Conservation (phyloP, 2,888 invertebrate genomes). For the Dolichomitus sp. region DNA sequence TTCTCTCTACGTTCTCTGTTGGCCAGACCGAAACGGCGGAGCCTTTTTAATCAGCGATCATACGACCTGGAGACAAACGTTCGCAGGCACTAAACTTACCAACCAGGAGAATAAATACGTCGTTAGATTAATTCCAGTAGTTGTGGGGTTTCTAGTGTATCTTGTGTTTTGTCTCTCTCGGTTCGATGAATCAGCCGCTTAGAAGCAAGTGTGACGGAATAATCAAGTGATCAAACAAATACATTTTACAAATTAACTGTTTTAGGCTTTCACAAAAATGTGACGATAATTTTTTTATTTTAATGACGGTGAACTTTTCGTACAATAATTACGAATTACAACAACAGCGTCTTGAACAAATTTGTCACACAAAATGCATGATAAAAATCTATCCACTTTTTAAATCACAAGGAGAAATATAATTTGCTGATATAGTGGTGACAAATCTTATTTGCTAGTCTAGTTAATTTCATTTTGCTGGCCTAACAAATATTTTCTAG, state of each 20-base stretch:
- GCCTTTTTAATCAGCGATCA: slow-evolving; percentile 72
- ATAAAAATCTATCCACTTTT: too few relatives aligned
- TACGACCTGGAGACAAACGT: slow-evolving; percentile 58
- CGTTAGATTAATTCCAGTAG: slow-evolving; percentile 65
- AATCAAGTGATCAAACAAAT: not conserved
- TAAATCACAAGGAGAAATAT: too few relatives aligned
- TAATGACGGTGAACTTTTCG: too few relatives aligned
- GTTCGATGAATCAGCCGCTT: not conserved
- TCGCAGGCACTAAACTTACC: slow-evolving; percentile 52
- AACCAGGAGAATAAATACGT: slow-evolving; percentile 64
- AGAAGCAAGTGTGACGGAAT: not conserved
- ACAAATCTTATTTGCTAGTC: too few relatives aligned
- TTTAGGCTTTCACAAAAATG: too few relatives aligned
- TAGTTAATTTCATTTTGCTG: too few relatives aligned
- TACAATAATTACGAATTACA: too few relatives aligned
- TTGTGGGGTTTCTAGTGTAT: slow-evolving; percentile 14
- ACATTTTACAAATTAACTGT: not conserved
- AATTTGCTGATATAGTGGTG: too few relatives aligned
- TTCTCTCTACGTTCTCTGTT: slow-evolving; percentile 1
- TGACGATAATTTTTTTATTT: too few relatives aligned
- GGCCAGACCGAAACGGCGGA: slow-evolving; percentile 36
- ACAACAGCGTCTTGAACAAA: too few relatives aligned
- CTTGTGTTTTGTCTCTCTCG: slow-evolving; percentile 6
- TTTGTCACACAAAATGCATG: too few relatives aligned
- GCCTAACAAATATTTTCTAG: too few relatives aligned